These are phyloP conservation scores for Zaprionus camerounensis DNA, from an alignment of 1,140 invertebrate species.

Conservation along the genomic window DNA sequence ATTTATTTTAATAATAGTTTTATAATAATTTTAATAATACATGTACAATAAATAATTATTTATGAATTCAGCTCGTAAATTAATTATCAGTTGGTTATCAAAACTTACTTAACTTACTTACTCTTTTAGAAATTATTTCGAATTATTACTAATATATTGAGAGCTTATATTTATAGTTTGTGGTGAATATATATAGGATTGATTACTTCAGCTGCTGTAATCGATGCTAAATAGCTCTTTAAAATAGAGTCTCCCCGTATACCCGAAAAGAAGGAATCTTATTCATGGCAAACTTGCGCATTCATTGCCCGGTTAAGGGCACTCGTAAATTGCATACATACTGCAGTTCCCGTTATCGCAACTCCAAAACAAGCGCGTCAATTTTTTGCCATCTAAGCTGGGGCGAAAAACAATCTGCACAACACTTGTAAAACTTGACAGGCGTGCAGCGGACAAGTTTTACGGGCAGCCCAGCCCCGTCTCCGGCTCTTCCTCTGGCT, in stretches of 20 bases:
- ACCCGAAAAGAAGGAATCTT: not conserved
- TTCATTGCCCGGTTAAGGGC: not conserved
- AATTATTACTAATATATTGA: no score
- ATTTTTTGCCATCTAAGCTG: constrained; percentile 52
- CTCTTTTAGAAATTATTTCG: no score
- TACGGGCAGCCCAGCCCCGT: constrained; percentile 39
- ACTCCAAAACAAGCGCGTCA: constrained; percentile 53
- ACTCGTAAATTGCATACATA: constrained; percentile 72
- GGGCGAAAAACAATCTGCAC: constrained; percentile 70
- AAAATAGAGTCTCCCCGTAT: not conserved
- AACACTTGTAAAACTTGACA: constrained; percentile 81
- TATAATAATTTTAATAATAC: no score
- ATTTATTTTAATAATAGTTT: no score
- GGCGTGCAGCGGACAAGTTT: constrained; percentile 78
- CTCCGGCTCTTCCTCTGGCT: no score
- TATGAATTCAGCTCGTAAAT: no score
- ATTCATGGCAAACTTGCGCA: constrained; percentile 14
- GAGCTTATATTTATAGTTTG: no score
- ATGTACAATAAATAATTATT: no score
- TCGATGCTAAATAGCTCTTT: not conserved
- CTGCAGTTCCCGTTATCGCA: constrained; percentile 61
- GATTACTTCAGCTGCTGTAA: no score
- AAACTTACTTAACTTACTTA: no score
- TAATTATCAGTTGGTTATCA: no score
- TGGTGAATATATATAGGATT: no score